These are phyloP conservation scores for Fopius arisanus DNA, from an alignment of 1,140 invertebrate species.

Conservation along the genomic window DNA sequence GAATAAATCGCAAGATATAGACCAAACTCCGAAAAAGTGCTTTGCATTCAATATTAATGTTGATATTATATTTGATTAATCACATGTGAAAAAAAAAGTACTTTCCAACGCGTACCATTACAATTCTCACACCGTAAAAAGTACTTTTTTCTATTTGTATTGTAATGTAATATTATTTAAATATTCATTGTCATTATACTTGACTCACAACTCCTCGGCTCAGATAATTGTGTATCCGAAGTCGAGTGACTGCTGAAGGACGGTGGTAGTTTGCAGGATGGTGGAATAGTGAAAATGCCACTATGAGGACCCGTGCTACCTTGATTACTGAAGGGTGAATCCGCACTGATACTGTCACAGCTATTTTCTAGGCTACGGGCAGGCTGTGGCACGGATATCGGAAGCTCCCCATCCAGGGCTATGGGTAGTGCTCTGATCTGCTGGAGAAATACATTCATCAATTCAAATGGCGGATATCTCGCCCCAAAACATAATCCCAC, in stretches of 20 bases:
- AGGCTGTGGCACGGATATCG: slow-evolving; percentile 32
- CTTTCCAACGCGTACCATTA: too few species aligned
- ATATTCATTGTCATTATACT: neutral
- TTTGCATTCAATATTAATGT: too few species aligned
- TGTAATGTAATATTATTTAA: too few species aligned
- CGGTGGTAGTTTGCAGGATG: slow-evolving; percentile 49
- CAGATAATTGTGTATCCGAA: slow-evolving; percentile 23
- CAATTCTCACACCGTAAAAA: too few species aligned
- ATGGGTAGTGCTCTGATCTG: slow-evolving; percentile 55
- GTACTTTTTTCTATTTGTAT: too few species aligned
- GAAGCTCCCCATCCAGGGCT: slow-evolving; percentile 49
- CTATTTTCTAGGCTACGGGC: slow-evolving; percentile 42
- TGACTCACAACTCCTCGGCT: slow-evolving; percentile 37
- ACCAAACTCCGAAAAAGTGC: too few species aligned
- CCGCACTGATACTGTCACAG: slow-evolving; percentile 41
- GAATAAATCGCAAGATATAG: too few species aligned
- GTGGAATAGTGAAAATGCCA: slow-evolving; percentile 52
- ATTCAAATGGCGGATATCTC: neutral
- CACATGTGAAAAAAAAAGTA: too few species aligned
- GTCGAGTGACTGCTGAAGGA: slow-evolving; percentile 42
- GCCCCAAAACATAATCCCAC: too few species aligned
- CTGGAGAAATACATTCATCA: slow-evolving; percentile 34
- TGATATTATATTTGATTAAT: too few species aligned
- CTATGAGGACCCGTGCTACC: slow-evolving; percentile 42
- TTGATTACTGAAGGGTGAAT: slow-evolving; percentile 46